Evolutionary conservation across 2,888 invertebrate species (phyloP).

Genomic region (Dugesia japonica): DNA sequence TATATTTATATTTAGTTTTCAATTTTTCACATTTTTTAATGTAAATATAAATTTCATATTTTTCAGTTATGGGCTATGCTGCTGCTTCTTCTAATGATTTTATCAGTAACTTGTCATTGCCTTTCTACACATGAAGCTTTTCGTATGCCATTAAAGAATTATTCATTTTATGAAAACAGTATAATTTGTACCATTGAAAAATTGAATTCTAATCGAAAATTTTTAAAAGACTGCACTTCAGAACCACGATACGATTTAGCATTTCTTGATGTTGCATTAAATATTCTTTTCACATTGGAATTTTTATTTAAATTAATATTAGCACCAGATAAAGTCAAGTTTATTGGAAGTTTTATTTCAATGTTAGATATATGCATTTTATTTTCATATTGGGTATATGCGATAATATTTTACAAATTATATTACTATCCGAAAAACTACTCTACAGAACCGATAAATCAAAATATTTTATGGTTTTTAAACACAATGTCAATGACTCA

Average conservation of each 20-base stretch:
- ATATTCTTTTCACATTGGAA: slow-evolving; percentile 42
- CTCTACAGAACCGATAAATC: neutral
- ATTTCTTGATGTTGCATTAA: slow-evolving; percentile 41
- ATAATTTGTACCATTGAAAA: slow-evolving; percentile 27
- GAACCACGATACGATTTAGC: slow-evolving; percentile 36
- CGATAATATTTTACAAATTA: slow-evolving; percentile 34
- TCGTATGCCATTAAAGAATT: slow-evolving; percentile 23
- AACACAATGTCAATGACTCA: slow-evolving; percentile 35
- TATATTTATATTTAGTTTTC: no score
- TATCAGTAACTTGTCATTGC: slow-evolving; percentile 36
- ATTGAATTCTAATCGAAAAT: slow-evolving; percentile 29
- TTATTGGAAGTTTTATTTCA: slow-evolving; percentile 30
- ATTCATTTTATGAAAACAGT: slow-evolving; percentile 22
- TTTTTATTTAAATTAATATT: slow-evolving; percentile 38
- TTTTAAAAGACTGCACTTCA: slow-evolving; percentile 33
- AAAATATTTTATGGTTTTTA: slow-evolving; percentile 28
- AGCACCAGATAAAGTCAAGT: slow-evolving; percentile 35
- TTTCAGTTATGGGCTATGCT: slow-evolving; percentile 34
- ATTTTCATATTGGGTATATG: slow-evolving; percentile 34
- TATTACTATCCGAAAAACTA: slow-evolving; percentile 29
- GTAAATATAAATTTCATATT: no score
- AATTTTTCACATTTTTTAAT: no score
- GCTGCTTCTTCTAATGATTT: slow-evolving; percentile 33
- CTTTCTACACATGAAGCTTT: slow-evolving; percentile 32
- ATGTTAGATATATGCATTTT: slow-evolving; percentile 34